Conservation (phyloP, 2,797 vertebrate genomes). For the Microcaecilia unicolor region DNA sequence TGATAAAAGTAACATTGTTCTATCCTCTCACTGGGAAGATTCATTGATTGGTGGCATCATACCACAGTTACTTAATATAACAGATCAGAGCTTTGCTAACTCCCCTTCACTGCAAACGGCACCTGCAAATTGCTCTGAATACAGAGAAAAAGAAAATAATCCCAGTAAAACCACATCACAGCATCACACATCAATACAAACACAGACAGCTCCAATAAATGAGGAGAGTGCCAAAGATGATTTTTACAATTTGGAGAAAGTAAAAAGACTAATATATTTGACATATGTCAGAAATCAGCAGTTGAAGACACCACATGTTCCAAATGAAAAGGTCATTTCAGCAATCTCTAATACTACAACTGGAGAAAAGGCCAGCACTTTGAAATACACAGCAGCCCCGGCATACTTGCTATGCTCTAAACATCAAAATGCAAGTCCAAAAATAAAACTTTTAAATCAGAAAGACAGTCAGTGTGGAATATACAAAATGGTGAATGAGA, state of each 20-base stretch:
- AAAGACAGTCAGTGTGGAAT: not conserved
- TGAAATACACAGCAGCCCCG: constrained; percentile 5
- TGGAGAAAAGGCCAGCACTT: constrained; percentile 5
- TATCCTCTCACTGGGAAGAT: constrained; percentile 9
- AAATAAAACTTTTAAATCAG: constrained; percentile 10
- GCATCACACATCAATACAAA: no score
- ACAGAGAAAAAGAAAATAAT: not conserved
- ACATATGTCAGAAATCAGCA: not conserved
- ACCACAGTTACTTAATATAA: not conserved
- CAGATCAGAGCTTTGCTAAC: not conserved
- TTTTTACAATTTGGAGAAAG: not conserved
- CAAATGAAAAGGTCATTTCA: not conserved
- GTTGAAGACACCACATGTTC: not conserved
- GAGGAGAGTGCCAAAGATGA: not conserved
- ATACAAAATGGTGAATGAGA: not conserved
- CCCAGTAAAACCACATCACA: no score
- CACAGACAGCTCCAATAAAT: not conserved
- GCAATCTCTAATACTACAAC: not conserved
- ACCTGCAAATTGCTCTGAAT: not conserved
- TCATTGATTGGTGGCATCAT: not conserved
- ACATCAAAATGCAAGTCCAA: not conserved
- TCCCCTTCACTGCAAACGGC: not conserved
- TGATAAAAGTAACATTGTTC: constrained; percentile 13
- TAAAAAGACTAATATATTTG: constrained; percentile 3
- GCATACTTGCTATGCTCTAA: not conserved